Conservation (phyloP, 2,113 vertebrate genomes). For the Miniopterus natalensis region DNA sequence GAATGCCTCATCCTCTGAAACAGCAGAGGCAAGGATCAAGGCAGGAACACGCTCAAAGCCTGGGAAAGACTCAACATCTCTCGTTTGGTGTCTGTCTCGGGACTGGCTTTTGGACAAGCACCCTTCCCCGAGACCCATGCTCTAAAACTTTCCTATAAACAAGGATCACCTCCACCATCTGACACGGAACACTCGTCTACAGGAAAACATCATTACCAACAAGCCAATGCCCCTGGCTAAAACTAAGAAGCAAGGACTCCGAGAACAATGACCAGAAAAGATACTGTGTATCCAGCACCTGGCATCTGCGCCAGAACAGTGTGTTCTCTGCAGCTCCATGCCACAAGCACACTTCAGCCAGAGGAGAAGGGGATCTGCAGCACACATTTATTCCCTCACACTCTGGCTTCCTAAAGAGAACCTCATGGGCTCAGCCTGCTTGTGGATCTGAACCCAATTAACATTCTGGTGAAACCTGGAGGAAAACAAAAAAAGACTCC, state of each 20-base stretch:
- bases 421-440: background rate
- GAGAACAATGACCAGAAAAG: constrained; percentile 31
- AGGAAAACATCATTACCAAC: background rate
- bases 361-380: background rate
- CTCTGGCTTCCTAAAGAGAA: constrained; percentile 33
- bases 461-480: background rate
- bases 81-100: background rate
- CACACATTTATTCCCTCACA: background rate
- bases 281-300: background rate
- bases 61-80: background rate
- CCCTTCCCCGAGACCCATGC: background rate
- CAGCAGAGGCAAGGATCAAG: background rate
- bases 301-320: constrained; percentile 50
- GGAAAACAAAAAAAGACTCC: background rate
- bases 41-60: too few relatives aligned
- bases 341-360: background rate
- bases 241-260: background rate
- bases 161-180: background rate
- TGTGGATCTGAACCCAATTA: constrained; percentile 8
- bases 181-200: background rate
- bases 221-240: background rate
- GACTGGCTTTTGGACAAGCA: background rate
- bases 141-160: constrained; percentile 35
- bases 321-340: background rate
- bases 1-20: background rate